phyloP scores from a whole-genome alignment of 53 echinoderm and acorn worm genomes.

The Luidia sarsii region DNA sequence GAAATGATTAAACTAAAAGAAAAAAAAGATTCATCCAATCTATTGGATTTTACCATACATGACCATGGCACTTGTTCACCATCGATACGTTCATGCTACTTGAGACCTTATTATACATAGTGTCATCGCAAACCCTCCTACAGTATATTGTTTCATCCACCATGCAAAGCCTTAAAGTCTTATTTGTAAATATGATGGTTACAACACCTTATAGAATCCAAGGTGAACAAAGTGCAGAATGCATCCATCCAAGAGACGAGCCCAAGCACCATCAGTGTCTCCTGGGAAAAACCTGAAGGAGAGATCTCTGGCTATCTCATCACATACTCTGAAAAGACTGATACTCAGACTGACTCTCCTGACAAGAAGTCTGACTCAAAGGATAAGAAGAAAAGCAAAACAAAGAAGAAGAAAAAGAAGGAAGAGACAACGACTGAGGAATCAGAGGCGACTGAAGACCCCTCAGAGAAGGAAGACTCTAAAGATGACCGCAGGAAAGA shows the following conservation, averaged over 20 bases:
- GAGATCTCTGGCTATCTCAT: conserved; percentile 56
- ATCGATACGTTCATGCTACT: no score
- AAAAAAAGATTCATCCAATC: no score
- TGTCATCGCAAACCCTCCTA: no score
- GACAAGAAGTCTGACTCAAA: conserved; percentile 10
- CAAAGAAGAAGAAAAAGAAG: background rate
- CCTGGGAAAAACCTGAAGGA: conserved; percentile 60
- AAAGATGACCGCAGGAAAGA: background rate
- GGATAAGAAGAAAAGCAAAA: background rate
- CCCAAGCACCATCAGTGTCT: conserved; percentile 26
- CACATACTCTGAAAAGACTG: background rate
- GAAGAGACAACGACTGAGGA: background rate
- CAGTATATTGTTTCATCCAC: no score
- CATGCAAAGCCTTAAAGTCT: no score
- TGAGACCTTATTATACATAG: no score
- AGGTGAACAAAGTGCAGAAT: conserved; percentile 29
- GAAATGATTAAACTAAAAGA: no score
- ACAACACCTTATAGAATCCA: conserved; percentile 14
- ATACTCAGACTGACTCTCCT: background rate
- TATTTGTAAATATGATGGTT: background rate
- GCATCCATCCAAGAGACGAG: conserved; percentile 1
- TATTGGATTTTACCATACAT: no score
- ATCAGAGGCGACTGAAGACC: background rate
- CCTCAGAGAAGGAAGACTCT: background rate
- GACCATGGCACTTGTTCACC: no score